A percentile compares a stretch with the other conserved stretches of the same genome.
Conservation (phyloP, 2,113 vertebrate species). For the Cygnus atratus region DNA sequence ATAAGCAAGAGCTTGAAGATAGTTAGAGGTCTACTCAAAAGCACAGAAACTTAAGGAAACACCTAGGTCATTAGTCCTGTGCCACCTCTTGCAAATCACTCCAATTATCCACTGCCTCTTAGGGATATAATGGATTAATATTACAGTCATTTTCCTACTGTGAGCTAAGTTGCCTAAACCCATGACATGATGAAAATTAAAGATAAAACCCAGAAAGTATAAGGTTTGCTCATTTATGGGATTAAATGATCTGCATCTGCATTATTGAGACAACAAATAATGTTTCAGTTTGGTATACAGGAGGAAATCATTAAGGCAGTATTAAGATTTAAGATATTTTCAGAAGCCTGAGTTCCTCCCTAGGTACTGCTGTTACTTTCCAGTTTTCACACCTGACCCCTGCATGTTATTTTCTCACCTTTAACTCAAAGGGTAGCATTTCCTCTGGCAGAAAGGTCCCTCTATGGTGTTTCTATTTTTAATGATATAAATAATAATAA, state of each 20-base stretch:
- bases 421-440: not conserved
- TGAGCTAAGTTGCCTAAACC: not conserved
- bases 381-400: not conserved
- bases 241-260: not conserved
- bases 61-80: not conserved
- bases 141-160: not conserved
- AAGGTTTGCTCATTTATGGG: not conserved
- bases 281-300: not conserved
- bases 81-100: not conserved
- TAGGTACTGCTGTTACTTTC: not conserved
- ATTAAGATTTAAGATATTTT: not conserved
- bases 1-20: not conserved
- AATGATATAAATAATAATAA: not conserved
- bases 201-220: not conserved
- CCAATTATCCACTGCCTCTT: not conserved
- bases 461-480: slow-evolving; percentile 2
- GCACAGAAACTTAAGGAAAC: not conserved
- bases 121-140: not conserved
- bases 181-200: not conserved
- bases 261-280: not conserved
- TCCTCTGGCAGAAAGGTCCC: not conserved
- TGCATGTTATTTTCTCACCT: not conserved
- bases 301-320: not conserved
- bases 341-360: not conserved
- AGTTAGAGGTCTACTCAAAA: not conserved